Evolutionary conservation across 2,888 invertebrate genomes (phyloP).

Genomic region (Acheta domesticus): DNA sequence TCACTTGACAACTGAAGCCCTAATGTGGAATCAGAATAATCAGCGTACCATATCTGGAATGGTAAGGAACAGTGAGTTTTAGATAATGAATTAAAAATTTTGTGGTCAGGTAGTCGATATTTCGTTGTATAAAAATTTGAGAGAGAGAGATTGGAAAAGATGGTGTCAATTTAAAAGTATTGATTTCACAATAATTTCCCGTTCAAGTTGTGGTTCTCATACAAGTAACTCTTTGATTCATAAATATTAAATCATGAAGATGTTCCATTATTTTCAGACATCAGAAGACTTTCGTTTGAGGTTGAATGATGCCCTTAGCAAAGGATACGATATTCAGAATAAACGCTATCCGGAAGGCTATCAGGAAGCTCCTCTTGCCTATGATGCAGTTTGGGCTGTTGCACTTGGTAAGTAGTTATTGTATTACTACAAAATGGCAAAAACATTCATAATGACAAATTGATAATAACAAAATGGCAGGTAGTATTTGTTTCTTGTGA

Average conservation of each 20-base stretch:
- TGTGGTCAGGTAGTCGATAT: no score
- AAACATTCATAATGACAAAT: no score
- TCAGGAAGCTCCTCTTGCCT: conserved; percentile 96
- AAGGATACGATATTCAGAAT: conserved; percentile 81
- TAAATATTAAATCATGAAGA: no score
- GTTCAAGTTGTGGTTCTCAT: no score
- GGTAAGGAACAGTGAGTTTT: conserved; percentile 48
- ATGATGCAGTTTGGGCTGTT: conserved; percentile 99
- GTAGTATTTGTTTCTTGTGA: no score
- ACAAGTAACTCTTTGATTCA: no score
- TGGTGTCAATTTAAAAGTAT: no score
- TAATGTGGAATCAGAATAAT: conserved; percentile 97
- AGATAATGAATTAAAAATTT: no score
- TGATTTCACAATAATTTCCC: no score
- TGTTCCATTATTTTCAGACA: conserved; percentile 52
- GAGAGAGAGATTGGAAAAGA: no score
- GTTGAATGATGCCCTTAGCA: conserved; percentile 75
- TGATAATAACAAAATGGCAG: no score
- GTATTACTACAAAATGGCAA: conserved; percentile 18
- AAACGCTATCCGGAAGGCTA: conserved; percentile 89
- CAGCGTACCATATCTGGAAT: conserved; percentile 92
- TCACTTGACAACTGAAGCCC: conserved; percentile 95
- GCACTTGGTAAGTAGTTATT: conserved; percentile 67
- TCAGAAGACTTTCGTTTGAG: conserved; percentile 84
- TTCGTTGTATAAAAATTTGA: no score